These are phyloP conservation scores for Nudaria mundana DNA, from an alignment of 2,888 invertebrate species.

Conservation along the genomic window DNA sequence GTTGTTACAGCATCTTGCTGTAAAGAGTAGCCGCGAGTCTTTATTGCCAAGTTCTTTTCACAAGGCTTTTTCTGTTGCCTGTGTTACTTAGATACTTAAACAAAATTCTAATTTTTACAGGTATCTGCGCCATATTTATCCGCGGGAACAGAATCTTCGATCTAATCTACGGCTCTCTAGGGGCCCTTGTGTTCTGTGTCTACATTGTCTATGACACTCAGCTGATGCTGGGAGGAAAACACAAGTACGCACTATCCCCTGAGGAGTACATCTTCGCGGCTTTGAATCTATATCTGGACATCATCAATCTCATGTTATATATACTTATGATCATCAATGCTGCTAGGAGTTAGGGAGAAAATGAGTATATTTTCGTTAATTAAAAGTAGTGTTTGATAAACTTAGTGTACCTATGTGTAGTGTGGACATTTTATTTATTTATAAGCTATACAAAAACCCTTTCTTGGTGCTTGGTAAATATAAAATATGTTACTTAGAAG, in stretches of 20 bases:
- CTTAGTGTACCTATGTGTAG: no score
- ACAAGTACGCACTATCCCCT: conserved; percentile 93
- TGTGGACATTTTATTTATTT: no score
- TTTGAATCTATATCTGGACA: conserved; percentile 93
- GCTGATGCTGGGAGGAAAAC: conserved; percentile 93
- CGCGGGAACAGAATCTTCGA: conserved; percentile 80
- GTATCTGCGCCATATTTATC: conserved; percentile 85
- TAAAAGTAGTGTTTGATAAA: no score
- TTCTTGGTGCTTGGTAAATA: no score
- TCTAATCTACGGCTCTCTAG: conserved; percentile 90
- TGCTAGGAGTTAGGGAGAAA: conserved; percentile 45
- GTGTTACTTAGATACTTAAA: no score
- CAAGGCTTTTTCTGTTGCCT: no score
- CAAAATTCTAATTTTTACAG: conserved; percentile 48
- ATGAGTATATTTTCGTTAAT: no score
- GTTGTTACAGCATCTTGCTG: no score
- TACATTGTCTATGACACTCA: conserved; percentile 96
- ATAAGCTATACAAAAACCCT: no score
- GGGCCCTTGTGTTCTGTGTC: conserved; percentile 93
- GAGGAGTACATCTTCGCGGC: conserved; percentile 98
- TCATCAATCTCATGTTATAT: conserved; percentile 94
- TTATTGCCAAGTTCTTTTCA: no score
- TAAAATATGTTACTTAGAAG: no score
- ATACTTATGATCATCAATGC: conserved; percentile 88
- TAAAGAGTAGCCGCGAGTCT: no score